Conservation (phyloP, 2,888 invertebrate species). For the Calameuta idolon region DNA sequence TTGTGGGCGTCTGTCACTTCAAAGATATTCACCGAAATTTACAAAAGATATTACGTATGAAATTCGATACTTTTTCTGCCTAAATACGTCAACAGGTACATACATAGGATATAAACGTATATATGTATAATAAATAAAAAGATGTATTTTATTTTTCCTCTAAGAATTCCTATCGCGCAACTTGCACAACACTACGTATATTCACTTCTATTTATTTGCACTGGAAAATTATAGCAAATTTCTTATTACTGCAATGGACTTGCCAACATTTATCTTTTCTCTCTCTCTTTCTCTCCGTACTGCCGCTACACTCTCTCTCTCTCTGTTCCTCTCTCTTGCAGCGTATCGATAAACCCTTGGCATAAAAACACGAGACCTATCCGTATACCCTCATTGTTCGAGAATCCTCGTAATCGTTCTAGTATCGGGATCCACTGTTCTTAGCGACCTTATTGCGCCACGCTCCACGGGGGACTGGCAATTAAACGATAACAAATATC, state of each 20-base stretch:
- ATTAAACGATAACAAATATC: slow-evolving; percentile 49
- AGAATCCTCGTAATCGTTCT: neutral
- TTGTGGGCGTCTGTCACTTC: neutral
- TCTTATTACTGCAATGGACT: neutral
- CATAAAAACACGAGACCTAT: neutral
- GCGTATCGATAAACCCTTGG: neutral
- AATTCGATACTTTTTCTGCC: neutral
- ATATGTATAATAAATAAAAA: neutral
- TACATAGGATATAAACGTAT: too few relatives aligned
- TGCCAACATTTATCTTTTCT: neutral
- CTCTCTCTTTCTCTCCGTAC: neutral
- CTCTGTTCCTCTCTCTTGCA: neutral
- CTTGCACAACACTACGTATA: neutral
- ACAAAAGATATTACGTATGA: neutral
- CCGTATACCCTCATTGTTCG: neutral
- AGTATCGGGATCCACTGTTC: neutral
- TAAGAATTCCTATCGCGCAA: neutral
- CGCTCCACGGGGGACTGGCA: slow-evolving; percentile 57
- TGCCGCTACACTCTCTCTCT: neutral
- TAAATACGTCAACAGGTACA: neutral
- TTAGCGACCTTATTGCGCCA: slow-evolving; percentile 54
- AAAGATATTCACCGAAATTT: neutral
- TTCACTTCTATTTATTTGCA: neutral
- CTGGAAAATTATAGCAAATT: neutral
- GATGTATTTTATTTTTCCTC: neutral